Base-by-base conservation (phyloP, 2,113 vertebrate genomes). In the Neotoma lepida region DNA sequence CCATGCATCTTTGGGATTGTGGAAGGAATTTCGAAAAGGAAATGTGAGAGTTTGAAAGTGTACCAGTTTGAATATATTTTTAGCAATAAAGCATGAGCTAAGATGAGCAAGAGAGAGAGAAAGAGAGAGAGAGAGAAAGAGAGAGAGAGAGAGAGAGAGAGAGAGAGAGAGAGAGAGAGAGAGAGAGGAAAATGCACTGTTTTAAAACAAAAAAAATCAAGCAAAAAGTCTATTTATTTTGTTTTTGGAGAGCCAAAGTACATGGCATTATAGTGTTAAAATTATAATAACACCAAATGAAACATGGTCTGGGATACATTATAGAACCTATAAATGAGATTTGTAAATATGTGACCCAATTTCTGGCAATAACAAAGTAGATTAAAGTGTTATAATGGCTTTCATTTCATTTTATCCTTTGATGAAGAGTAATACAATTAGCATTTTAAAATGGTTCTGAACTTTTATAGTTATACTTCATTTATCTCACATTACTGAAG, bases 41-140 rank as follows among this genome's bases (percentile, higher is more conserved):
- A 98, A 96, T 98, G 96, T 93, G 77, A 71, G 66, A 95, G 95
- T 97, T 98, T 97, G 98, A 97, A 98, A 98, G 98, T 98, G 98
- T 97, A 98, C 98, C 98, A 98, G 93, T 98, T 97, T 97, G 97
- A 92, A 91, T 86, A 68, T 98, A 97, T 98, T 98, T 97, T 98
- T 94, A 97, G 98, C 98, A 98, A 98, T 98, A 98, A 98, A 98
- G 98, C 98, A 98, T 98, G 98, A 94, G 97, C 98, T 98, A 98
- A 98, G 97, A 98, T 98, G 98, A 98, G 98, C 15, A 13, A 35
- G 6, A 6, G 64, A 15, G 14, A 3, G 33, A n/a, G 33, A 18
- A 14, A 35, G 66, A 35, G 30, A 30, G 9, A 30, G 9, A 30
- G 63, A 63, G 24, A 26, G 73, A 54, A 10, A 66, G 98, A 98